Conservation (phyloP, 2,797 vertebrate genomes). For the Acanthiza pusilla region DNA sequence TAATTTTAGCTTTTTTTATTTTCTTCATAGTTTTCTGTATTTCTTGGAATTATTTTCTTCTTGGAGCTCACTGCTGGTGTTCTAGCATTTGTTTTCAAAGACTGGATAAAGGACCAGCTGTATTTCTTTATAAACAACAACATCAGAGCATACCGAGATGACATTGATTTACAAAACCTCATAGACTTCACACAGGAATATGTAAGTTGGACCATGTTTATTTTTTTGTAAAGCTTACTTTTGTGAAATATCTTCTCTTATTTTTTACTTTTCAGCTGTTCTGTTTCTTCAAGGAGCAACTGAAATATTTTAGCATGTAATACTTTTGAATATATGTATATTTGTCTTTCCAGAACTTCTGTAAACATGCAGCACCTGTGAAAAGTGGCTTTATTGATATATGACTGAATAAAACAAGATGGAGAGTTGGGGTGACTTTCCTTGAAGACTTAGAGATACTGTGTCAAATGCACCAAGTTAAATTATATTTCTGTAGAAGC, state of each 20-base stretch:
- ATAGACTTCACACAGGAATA: constrained; percentile 99
- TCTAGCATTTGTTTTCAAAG: constrained; percentile 98
- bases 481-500: background rate
- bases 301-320: background rate
- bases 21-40: constrained; percentile 90
- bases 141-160: constrained; percentile 95
- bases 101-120: constrained; percentile 99
- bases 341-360: background rate
- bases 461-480: background rate
- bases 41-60: constrained; percentile 99
- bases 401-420: background rate
- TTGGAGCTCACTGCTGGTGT: constrained; percentile 97
- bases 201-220: constrained; percentile 76
- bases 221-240: background rate
- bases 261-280: background rate
- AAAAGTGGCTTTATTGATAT: background rate
- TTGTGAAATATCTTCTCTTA: background rate
- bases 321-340: background rate
- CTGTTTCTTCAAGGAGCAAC: background rate
- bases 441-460: background rate
- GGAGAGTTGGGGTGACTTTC: background rate
- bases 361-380: background rate
- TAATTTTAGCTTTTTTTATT: background rate
- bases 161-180: constrained; percentile 98
- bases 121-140: constrained; percentile 99